Evolutionary conservation across 2,113 vertebrate genomes (phyloP), one percentile per base, ranked within the genome.

Genomic region (Oryzias woworae): DNA sequence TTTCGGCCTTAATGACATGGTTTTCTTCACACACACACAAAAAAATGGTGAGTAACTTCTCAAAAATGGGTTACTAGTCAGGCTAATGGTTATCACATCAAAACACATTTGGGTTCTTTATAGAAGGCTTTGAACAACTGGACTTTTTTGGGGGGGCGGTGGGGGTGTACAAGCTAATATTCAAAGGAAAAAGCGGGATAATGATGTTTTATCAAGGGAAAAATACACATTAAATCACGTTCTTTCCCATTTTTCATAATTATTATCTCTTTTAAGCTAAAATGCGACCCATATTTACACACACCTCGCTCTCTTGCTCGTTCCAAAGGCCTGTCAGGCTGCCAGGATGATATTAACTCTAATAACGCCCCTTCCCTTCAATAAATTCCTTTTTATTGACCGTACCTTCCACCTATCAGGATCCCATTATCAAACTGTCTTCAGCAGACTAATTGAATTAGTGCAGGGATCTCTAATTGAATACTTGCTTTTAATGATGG

Each of bases 381-480:
- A 50, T 77, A 69, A 77, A 68, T 79, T 56, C 67, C n/a, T 6
- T 45, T 59, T 83, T 85, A 87, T 85, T 83, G 80, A 80, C 73
- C 62, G 63, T 6, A 44, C 66, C 26, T 13, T 71, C 61, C 14
- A 10, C 57, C 57, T 46, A 72, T 80, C 81, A 70, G 71, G 64
- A 74, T 84, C 67, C 73, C 56, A 71, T 84, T 75, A 84, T 84
- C 75, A 82, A 67, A 80, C 76, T 65, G 80, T 82, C 85, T 84
- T 80, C 66, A 49, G 61, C 69, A 74, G 61, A 70, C 82, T 85
- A 81, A 81, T 75, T 78, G 79, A 85, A 86, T 86, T 74, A 81
- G 64, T 24, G 49, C 44, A 6, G 45, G 51, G 45, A 46, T 71
- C 17, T 68, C 67, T 65, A 73, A 78, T 67, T 72, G 73, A 80